A percentile compares a stretch with the other conserved stretches of the same genome.
phyloP scores from a whole-genome alignment of 1,140 invertebrate species.

The Adelges cooleyi region DNA sequence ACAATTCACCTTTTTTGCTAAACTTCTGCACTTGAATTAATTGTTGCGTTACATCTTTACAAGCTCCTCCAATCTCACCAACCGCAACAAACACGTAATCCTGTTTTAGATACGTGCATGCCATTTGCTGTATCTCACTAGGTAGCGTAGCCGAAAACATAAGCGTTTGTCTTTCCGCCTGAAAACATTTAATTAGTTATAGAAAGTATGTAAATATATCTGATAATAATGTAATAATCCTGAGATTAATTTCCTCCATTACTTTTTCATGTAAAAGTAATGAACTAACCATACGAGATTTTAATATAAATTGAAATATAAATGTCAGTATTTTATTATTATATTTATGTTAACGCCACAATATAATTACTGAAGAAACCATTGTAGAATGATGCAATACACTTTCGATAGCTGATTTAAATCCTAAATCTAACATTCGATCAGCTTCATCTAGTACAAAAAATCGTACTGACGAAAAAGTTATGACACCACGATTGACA shows the following conservation, averaged over 20 bases:
- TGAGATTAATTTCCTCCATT: too few species aligned
- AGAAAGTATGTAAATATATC: too few species aligned
- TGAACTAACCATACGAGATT: too few species aligned
- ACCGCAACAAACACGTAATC: conserved; percentile 98
- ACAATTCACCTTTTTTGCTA: conserved; percentile 62
- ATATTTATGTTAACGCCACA: too few species aligned
- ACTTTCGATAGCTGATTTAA: conserved; percentile 60
- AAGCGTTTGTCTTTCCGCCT: conserved; percentile 79
- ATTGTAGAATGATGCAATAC: conserved; percentile 66
- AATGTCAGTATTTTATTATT: background rate
- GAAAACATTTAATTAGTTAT: conserved; percentile 38
- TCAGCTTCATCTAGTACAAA: conserved; percentile 93
- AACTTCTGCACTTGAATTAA: conserved; percentile 61
- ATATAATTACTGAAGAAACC: too few species aligned
- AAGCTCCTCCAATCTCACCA: conserved; percentile 88
- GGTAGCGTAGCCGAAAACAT: conserved; percentile 99
- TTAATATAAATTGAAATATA: too few species aligned
- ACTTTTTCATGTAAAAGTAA: too few species aligned
- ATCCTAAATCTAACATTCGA: conserved; percentile 89
- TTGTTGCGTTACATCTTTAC: conserved; percentile 73
- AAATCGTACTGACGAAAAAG: conserved; percentile 59
- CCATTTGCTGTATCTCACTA: conserved; percentile 91
- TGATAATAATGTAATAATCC: too few species aligned
- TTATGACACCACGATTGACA: conserved; percentile 58
- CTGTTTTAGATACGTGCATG: conserved; percentile 81